Percentiles rank a stretch among this genome's conserved stretches.
Evolutionary conservation across 2,888 invertebrate species (phyloP).

Genomic region (Onchidella celtica): DNA sequence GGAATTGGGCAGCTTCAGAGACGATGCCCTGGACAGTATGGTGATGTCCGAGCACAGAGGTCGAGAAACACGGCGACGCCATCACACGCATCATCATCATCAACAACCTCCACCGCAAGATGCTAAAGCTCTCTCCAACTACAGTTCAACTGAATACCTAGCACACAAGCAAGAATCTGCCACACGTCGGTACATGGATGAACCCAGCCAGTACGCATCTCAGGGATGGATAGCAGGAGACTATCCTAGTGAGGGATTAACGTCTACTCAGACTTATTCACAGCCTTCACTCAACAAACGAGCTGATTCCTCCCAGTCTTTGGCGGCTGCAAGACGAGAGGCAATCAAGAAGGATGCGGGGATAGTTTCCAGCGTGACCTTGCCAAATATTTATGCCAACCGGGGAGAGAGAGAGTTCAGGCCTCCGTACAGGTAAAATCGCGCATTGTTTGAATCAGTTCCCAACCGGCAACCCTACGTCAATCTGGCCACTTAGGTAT

Average conservation of each 20-base stretch:
- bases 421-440: slow-evolving; percentile 32
- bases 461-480: too few relatives aligned
- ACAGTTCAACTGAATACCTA: slow-evolving; percentile 77
- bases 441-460: too few relatives aligned
- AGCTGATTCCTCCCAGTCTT: slow-evolving; percentile 54
- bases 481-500: too few relatives aligned
- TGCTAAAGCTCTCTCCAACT: slow-evolving; percentile 55
- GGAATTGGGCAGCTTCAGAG: background rate
- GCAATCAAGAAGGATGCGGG: slow-evolving; percentile 55
- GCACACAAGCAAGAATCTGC: slow-evolving; percentile 77
- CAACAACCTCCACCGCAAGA: slow-evolving; percentile 15
- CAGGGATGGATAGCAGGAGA: slow-evolving; percentile 47
- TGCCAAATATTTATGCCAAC: slow-evolving; percentile 70
- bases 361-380: slow-evolving; percentile 70
- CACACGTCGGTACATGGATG: slow-evolving; percentile 64
- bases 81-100: background rate
- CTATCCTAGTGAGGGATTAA: slow-evolving; percentile 34
- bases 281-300: slow-evolving; percentile 51
- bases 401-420: slow-evolving; percentile 59
- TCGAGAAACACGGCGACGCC: slow-evolving; percentile 5
- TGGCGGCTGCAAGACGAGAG: slow-evolving; percentile 36
- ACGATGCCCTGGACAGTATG: slow-evolving; percentile 24
- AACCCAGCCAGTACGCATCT: slow-evolving; percentile 51
- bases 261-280: slow-evolving; percentile 28
- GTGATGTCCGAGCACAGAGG: slow-evolving; percentile 34